phyloP scores from a whole-genome alignment of 2,888 invertebrate genomes.

The Ecdyonurus torrentis region DNA sequence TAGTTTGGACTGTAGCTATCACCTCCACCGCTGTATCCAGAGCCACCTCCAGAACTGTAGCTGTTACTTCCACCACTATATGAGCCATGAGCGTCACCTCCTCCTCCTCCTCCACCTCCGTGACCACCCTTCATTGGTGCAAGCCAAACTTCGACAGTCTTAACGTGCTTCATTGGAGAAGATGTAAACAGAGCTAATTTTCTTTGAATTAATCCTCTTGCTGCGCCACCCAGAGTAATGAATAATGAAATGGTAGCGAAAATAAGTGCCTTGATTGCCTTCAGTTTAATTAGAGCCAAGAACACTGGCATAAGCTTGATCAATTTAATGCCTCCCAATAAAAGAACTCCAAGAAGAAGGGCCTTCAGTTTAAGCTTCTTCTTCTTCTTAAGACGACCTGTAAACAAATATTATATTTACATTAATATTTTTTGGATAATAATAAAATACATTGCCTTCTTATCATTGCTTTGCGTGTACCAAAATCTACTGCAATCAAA shows the following conservation, averaged over 20 bases:
- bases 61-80: neutral
- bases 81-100: neutral
- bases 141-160: constrained; percentile 1
- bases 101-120: neutral
- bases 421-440: no score
- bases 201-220: neutral
- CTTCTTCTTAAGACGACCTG: constrained; percentile 8
- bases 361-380: constrained; percentile 9
- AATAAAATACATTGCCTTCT: no score
- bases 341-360: constrained; percentile 7
- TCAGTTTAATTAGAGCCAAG: constrained; percentile 33
- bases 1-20: neutral
- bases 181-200: neutral
- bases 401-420: no score
- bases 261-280: constrained; percentile 17
- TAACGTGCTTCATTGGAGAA: neutral
- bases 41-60: neutral
- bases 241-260: neutral
- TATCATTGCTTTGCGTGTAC: no score
- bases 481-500: no score
- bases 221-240: neutral
- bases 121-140: neutral
- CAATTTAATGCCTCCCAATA: constrained; percentile 8
- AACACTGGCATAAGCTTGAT: constrained; percentile 6
- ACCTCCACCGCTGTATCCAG: neutral